Evolutionary conservation across 1,140 invertebrate species (phyloP).

Genomic region (Drosophila elegans): DNA sequence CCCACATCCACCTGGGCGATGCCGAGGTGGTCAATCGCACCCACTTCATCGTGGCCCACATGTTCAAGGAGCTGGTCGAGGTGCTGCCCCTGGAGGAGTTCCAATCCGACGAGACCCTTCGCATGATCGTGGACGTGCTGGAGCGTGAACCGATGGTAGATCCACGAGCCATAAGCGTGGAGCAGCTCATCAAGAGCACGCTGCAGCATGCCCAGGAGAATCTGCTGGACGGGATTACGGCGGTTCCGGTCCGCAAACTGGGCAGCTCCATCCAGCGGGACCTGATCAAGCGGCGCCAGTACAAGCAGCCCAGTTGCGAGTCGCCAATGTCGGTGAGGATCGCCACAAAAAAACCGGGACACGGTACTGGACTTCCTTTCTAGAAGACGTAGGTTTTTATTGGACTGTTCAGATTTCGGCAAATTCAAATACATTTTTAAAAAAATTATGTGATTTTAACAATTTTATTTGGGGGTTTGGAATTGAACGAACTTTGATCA

Average conservation of each 20-base stretch:
- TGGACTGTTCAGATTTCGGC: conserved; percentile 15
- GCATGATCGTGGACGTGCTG: conserved; percentile 64
- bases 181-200: conserved; percentile 53
- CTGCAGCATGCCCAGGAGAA: conserved; percentile 68
- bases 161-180: conserved; percentile 71
- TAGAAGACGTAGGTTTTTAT: conserved; percentile 24
- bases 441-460: not conserved
- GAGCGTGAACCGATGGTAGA: conserved; percentile 70
- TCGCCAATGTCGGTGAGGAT: conserved; percentile 62
- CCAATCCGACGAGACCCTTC: conserved; percentile 58
- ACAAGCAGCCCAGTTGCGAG: conserved; percentile 53
- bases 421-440: conserved; percentile 4
- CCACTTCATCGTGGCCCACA: conserved; percentile 62
- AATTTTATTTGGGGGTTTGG: not conserved
- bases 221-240: conserved; percentile 72
- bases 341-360: conserved; percentile 50
- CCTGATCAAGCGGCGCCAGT: conserved; percentile 56
- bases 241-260: conserved; percentile 61
- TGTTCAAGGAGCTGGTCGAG: conserved; percentile 79
- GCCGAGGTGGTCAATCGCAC: conserved; percentile 63
- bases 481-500: too few species aligned
- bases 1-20: conserved; percentile 2
- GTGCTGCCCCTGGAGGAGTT: conserved; percentile 78
- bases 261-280: conserved; percentile 56
- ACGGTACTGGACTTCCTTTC: conserved; percentile 39